A percentile compares a stretch with the other conserved stretches of the same genome.
Conservation (phyloP, 2,113 vertebrate species). For the Nothoprocta pentlandii region DNA sequence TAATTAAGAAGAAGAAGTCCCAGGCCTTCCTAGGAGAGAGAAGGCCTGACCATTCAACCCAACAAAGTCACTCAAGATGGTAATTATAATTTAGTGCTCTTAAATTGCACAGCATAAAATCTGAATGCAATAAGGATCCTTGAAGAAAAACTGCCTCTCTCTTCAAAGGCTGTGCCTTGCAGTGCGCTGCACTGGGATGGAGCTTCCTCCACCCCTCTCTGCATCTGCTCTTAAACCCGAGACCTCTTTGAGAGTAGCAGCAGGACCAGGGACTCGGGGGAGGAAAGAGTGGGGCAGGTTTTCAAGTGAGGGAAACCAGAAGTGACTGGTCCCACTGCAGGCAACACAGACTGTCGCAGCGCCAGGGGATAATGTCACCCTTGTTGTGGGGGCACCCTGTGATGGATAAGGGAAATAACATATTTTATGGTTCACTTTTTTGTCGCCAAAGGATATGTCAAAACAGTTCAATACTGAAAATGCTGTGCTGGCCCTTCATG, state of each 20-base stretch:
- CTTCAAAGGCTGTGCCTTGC: not conserved
- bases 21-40: not conserved
- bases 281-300: fast-evolving
- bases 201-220: not conserved
- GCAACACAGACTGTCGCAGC: fast-evolving
- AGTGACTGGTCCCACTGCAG: fast-evolving
- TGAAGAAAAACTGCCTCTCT: not conserved
- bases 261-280: not conserved
- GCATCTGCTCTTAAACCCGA: not conserved
- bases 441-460: not conserved
- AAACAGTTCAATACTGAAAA: not conserved
- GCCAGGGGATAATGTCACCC: not conserved
- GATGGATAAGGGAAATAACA: not conserved
- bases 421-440: not conserved
- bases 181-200: not conserved
- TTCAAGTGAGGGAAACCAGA: not conserved
- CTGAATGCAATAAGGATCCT: not conserved
- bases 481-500: not conserved
- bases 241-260: not conserved
- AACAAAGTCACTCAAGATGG: fast-evolving
- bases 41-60: not conserved
- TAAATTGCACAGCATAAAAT: not conserved
- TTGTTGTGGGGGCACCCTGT: not conserved
- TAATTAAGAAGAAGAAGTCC: not conserved
- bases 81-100: not conserved